These are phyloP conservation scores for Byasa hedistus DNA, from an alignment of 2,888 invertebrate genomes.

Conservation along the genomic window DNA sequence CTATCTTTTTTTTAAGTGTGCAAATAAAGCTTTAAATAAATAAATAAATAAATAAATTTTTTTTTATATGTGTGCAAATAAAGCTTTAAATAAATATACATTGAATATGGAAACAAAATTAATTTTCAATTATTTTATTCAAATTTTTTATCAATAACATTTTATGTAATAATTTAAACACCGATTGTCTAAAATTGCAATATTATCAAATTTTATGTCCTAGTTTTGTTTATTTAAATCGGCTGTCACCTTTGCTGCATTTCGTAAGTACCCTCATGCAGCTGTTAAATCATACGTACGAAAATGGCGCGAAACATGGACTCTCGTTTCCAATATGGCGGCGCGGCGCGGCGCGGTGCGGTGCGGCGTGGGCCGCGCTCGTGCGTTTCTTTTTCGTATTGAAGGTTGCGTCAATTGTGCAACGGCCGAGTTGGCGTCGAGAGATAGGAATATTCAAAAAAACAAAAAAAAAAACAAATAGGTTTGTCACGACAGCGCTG, in stretches of 20 bases:
- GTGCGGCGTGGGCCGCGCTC: slow-evolving; percentile 47
- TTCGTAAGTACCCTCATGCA: not conserved
- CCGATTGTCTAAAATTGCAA: too few relatives aligned
- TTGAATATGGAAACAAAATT: too few relatives aligned
- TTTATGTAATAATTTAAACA: too few relatives aligned
- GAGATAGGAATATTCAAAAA: slow-evolving; percentile 56
- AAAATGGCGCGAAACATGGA: slow-evolving; percentile 29
- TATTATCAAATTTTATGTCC: too few relatives aligned
- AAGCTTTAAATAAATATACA: too few relatives aligned
- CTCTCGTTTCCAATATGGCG: slow-evolving; percentile 35
- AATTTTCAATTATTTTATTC: too few relatives aligned
- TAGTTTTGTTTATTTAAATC: not conserved
- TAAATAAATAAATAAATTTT: too few relatives aligned
- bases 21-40: too few relatives aligned
- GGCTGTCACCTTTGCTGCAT: not conserved
- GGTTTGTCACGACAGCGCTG: slow-evolving; percentile 9
- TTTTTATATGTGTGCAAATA: too few relatives aligned
- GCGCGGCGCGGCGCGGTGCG: too few relatives aligned
- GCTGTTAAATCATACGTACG: slow-evolving; percentile 1
- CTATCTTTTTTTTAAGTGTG: too few relatives aligned
- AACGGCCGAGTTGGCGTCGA: slow-evolving; percentile 49
- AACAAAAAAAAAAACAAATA: slow-evolving; percentile 37
- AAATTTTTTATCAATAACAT: too few relatives aligned
- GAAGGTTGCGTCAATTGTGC: slow-evolving; percentile 65
- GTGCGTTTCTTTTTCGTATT: slow-evolving; percentile 68